Evolutionary conservation across 1,140 invertebrate genomes (phyloP).

Genomic region (Drosophila parabipectinata): DNA sequence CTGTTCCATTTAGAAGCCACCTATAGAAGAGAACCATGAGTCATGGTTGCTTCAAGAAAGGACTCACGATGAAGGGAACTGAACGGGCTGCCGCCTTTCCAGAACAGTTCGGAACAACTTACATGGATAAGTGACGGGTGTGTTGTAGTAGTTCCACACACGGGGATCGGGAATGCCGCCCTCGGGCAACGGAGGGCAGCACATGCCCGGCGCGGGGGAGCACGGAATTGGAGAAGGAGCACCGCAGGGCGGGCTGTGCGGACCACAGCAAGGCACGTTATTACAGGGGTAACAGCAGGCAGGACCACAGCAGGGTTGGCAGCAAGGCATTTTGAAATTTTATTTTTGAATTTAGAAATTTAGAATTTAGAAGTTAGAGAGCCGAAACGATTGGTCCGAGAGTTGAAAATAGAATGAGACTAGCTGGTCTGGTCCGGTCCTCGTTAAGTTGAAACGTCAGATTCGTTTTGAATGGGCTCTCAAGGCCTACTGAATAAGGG

Average conservation of each 20-base stretch:
- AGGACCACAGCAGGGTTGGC: neutral
- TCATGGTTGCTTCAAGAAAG: no score
- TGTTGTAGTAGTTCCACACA: constrained; percentile 79
- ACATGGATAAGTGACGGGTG: constrained; percentile 66
- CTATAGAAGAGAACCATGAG: no score
- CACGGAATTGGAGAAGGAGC: constrained; percentile 73
- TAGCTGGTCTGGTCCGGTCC: neutral
- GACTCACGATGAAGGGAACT: no score
- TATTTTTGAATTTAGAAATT: neutral
- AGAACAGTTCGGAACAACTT: no score
- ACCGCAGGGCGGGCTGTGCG: constrained; percentile 77
- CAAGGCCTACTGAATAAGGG: constrained; percentile 1
- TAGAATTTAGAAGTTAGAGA: constrained; percentile 4
- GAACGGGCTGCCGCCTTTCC: no score
- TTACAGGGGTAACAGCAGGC: constrained; percentile 51
- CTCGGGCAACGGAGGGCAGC: constrained; percentile 66
- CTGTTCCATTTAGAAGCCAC: no score
- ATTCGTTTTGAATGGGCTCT: neutral
- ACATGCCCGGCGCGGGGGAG: constrained; percentile 70
- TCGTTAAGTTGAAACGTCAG: neutral
- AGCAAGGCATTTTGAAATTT: constrained; percentile 9
- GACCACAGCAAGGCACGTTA: constrained; percentile 68
- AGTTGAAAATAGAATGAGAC: constrained; percentile 3
- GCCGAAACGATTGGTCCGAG: constrained; percentile 16
- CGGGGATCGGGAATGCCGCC: constrained; percentile 79